A percentile compares a stretch with the other conserved stretches of the same genome.
These are phyloP conservation scores for Ataeniobius toweri DNA, from an alignment of 2,797 vertebrate genomes.

Conservation along the genomic window DNA sequence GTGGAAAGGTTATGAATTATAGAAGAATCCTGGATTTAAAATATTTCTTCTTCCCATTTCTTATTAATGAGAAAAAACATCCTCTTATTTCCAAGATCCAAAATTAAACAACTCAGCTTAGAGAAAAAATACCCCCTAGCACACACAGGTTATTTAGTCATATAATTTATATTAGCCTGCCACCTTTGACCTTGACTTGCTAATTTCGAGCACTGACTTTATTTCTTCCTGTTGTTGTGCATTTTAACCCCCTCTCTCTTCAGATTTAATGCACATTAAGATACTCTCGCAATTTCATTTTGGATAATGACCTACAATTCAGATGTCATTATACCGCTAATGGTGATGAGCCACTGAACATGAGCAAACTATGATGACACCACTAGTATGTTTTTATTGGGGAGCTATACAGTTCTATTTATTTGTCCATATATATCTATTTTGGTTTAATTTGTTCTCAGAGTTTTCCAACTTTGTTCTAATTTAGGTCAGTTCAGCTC, in stretches of 20 bases:
- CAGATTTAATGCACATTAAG: not conserved
- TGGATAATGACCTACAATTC: not conserved
- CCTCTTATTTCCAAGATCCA: not conserved
- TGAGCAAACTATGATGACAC: not conserved
- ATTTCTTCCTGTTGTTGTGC: not conserved
- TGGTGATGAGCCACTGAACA: not conserved
- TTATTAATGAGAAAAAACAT: not conserved
- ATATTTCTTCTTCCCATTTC: not conserved
- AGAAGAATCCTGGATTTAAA: not conserved
- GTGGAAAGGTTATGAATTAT: conserved; percentile 1
- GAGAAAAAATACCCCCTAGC: not conserved
- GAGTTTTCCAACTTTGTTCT: not conserved
- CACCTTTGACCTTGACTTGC: not conserved
- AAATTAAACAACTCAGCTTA: not conserved
- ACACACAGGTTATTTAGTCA: not conserved
- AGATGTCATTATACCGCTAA: not conserved
- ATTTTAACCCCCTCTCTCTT: not conserved
- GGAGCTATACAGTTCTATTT: not conserved
- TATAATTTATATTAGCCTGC: not conserved
- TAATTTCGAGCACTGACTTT: not conserved
- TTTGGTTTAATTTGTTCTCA: not conserved
- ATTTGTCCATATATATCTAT: not conserved
- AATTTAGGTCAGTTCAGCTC: not conserved
- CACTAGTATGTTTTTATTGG: not conserved
- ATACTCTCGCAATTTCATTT: not conserved